phyloP scores from a whole-genome alignment of 2,888 invertebrate species.

The Coelopa pilipes region DNA sequence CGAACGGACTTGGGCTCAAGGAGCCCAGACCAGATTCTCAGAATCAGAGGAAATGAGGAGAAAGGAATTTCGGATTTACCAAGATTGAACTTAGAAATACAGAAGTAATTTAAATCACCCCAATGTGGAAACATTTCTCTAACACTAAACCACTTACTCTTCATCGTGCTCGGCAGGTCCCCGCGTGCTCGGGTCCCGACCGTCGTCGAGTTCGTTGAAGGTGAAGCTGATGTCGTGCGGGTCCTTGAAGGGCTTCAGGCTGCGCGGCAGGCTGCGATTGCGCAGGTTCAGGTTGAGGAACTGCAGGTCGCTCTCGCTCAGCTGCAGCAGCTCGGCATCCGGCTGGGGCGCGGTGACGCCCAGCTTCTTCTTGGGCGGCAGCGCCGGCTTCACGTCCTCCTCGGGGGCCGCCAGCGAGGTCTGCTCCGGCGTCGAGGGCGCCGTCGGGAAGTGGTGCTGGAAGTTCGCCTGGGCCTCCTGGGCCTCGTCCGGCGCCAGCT shows the following conservation, averaged over 20 bases:
- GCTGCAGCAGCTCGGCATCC: slow-evolving; percentile 39
- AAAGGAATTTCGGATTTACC: too few species aligned
- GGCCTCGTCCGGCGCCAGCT: slow-evolving; percentile 36
- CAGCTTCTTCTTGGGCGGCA: slow-evolving; percentile 58
- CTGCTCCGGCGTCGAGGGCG: slow-evolving; percentile 41
- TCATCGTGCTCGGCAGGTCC: slow-evolving; percentile 21
- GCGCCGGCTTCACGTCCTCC: slow-evolving; percentile 50
- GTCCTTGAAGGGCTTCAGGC: slow-evolving; percentile 58
- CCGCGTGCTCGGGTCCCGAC: background rate
- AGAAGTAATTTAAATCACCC: too few species aligned
- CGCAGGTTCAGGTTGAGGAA: slow-evolving; percentile 64
- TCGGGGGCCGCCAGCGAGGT: background rate
- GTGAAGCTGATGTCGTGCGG: slow-evolving; percentile 65
- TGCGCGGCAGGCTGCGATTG: slow-evolving; percentile 63
- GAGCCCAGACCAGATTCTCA: too few species aligned
- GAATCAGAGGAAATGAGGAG: too few species aligned
- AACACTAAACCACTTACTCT: slow-evolving; percentile 39
- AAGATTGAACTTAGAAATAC: too few species aligned
- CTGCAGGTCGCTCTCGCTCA: slow-evolving; percentile 64
- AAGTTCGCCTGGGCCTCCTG: slow-evolving; percentile 35
- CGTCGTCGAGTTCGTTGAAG: slow-evolving; percentile 59
- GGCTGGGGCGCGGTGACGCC: slow-evolving; percentile 21
- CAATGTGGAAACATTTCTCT: background rate
- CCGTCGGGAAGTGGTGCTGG: slow-evolving; percentile 48
- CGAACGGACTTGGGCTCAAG: too few species aligned